Evolutionary conservation across 2,888 invertebrate genomes (phyloP).

Genomic region (Ophion costatus): DNA sequence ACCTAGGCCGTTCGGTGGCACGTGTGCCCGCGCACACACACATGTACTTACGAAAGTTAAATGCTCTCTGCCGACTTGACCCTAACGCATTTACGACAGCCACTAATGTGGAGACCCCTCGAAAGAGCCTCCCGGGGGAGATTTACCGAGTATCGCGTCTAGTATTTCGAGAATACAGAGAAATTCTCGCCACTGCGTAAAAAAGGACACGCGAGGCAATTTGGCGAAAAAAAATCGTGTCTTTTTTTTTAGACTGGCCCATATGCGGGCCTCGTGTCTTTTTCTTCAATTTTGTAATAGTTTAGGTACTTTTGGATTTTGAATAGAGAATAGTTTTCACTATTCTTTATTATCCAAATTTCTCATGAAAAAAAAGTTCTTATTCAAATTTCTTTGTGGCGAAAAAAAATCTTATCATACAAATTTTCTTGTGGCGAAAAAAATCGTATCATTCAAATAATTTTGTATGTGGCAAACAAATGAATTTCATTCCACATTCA

Average conservation of each 20-base stretch:
- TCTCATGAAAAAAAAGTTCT: too few species aligned
- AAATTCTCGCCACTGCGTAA: slow-evolving; percentile 24
- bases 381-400: too few species aligned
- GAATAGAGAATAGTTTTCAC: too few species aligned
- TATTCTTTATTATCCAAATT: too few species aligned
- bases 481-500: too few species aligned
- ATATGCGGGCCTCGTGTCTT: too few species aligned
- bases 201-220: background rate
- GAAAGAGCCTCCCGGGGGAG: slow-evolving; percentile 43
- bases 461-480: background rate
- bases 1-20: slow-evolving; percentile 42
- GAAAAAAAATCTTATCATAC: too few species aligned
- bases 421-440: too few species aligned
- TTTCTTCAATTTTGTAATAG: background rate
- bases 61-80: slow-evolving; percentile 46
- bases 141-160: slow-evolving; percentile 43
- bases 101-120: slow-evolving; percentile 36
- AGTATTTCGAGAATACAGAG: slow-evolving; percentile 35
- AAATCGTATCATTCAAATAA: background rate
- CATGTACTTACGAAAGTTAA: slow-evolving; percentile 44
- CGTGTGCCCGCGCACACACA: slow-evolving; percentile 4
- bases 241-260: background rate
- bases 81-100: slow-evolving; percentile 29
- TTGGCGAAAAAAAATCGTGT: background rate
- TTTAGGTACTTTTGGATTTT: background rate